Conservation (phyloP, 2,797 vertebrate species). For the Sylvilagus floridanus region DNA sequence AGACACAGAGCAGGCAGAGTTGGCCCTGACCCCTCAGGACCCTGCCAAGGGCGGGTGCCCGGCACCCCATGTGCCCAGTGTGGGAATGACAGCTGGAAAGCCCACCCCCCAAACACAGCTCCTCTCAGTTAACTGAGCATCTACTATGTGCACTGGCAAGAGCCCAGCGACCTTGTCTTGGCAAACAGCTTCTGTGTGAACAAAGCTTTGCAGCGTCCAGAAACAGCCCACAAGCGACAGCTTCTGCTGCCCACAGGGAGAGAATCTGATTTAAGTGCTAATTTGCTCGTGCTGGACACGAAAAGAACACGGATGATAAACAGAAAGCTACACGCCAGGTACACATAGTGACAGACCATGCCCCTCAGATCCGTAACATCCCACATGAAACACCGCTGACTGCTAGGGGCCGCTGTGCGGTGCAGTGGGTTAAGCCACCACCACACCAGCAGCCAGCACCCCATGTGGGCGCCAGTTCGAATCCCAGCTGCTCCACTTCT, state of each 20-base stretch:
- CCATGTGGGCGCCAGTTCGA: too few relatives aligned
- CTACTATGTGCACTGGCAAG: not conserved
- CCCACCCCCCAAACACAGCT: not conserved
- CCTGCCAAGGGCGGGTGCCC: not conserved
- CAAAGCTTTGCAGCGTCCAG: not conserved
- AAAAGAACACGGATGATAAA: not conserved
- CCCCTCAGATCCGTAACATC: rapidly evolving
- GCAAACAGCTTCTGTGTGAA: not conserved
- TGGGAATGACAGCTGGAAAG: not conserved
- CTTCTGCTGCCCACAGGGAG: not conserved
- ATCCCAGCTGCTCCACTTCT: too few relatives aligned
- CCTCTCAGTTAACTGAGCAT: not conserved
- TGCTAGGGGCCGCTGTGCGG: too few relatives aligned
- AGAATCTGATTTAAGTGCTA: not conserved
- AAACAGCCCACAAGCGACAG: not conserved
- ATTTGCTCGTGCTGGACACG: not conserved
- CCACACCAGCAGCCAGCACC: too few relatives aligned
- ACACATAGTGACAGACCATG: not conserved
- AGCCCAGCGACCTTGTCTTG: too few relatives aligned
- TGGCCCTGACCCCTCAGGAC: too few relatives aligned
- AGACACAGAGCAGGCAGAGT: too few relatives aligned
- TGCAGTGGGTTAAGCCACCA: too few relatives aligned
- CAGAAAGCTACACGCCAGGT: rapidly evolving
- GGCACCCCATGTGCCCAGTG: too few relatives aligned
- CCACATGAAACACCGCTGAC: not conserved